Percentiles rank a stretch among this genome's conserved stretches.
These are phyloP conservation scores for Callopanchax toddi DNA, from an alignment of 2,113 vertebrate genomes.

Conservation along the genomic window DNA sequence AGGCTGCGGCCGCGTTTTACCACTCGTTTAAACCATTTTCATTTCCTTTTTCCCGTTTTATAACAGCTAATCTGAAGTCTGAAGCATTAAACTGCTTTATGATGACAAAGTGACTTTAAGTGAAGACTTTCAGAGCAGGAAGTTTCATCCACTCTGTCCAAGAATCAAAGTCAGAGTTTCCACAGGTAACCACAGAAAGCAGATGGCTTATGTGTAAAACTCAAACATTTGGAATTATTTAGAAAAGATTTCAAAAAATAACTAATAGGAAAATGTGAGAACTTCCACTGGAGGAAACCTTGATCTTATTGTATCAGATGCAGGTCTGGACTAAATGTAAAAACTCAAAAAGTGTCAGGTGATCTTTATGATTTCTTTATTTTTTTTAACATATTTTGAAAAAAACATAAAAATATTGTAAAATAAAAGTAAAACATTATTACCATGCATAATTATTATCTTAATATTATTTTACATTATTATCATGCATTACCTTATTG, in stretches of 20 bases:
- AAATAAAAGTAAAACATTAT: too few relatives aligned
- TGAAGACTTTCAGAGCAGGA: slow-evolving; percentile 23
- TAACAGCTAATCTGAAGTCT: slow-evolving; percentile 40
- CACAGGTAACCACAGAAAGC: slow-evolving; percentile 4
- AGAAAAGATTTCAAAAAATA: too few relatives aligned
- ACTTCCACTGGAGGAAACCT: background rate
- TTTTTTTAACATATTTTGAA: too few relatives aligned
- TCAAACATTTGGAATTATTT: slow-evolving; percentile 4
- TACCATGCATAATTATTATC: too few relatives aligned
- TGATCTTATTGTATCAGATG: too few relatives aligned
- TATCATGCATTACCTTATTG: too few relatives aligned
- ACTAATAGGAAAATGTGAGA: background rate
- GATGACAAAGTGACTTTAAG: slow-evolving; percentile 57
- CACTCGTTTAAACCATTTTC: slow-evolving; percentile 51
- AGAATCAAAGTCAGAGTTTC: slow-evolving; percentile 19
- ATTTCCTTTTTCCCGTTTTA: slow-evolving; percentile 25
- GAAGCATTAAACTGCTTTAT: slow-evolving; percentile 57
- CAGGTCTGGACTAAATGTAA: background rate
- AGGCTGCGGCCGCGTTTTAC: slow-evolving; percentile 30
- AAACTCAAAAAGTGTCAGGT: background rate
- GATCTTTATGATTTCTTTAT: too few relatives aligned
- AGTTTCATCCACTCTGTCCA: slow-evolving; percentile 21
- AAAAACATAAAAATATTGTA: too few relatives aligned
- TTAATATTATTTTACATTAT: too few relatives aligned
- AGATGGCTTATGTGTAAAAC: slow-evolving; percentile 16